phyloP scores from a whole-genome alignment of 2,888 invertebrate species.

The Clusia tigrina region DNA sequence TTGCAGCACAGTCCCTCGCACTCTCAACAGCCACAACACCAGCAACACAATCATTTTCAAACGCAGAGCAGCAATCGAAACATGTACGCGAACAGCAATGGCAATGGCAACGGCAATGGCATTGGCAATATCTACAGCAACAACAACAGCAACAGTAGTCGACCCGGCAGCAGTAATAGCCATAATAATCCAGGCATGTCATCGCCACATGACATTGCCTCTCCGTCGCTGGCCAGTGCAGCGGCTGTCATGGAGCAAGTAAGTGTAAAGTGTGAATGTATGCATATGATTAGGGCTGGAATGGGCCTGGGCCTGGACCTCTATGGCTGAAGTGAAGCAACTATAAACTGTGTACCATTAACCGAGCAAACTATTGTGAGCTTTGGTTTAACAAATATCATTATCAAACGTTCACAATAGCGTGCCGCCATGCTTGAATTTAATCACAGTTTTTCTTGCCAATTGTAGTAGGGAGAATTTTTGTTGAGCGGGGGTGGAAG shows the following conservation, averaged over 20 bases:
- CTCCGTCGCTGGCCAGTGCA: constrained; percentile 56
- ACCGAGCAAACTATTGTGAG: too few species aligned
- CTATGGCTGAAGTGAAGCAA: too few species aligned
- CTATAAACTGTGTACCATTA: too few species aligned
- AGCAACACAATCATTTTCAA: constrained; percentile 6
- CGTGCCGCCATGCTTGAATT: too few species aligned
- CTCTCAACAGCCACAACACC: neutral
- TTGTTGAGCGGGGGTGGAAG: too few species aligned
- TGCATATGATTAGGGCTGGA: too few species aligned
- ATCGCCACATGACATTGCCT: constrained; percentile 46
- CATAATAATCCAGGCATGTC: constrained; percentile 40
- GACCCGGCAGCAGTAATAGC: constrained; percentile 31
- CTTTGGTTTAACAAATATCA: too few species aligned
- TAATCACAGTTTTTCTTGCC: too few species aligned
- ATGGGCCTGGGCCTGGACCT: too few species aligned
- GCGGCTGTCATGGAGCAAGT: constrained; percentile 60
- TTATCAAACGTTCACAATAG: too few species aligned
- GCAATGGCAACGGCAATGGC: constrained; percentile 32
- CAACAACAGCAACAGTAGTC: constrained; percentile 37
- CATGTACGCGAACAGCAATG: constrained; percentile 31
- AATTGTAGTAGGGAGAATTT: too few species aligned
- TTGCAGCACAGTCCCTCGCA: constrained; percentile 26
- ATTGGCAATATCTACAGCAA: constrained; percentile 39
- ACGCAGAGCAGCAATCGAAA: constrained; percentile 19
- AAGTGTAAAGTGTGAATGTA: too few species aligned